Evolutionary conservation across 1,140 invertebrate genomes (phyloP), one percentile per base, ranked within the genome.

Genomic region (Akabosia matsudoensis): DNA sequence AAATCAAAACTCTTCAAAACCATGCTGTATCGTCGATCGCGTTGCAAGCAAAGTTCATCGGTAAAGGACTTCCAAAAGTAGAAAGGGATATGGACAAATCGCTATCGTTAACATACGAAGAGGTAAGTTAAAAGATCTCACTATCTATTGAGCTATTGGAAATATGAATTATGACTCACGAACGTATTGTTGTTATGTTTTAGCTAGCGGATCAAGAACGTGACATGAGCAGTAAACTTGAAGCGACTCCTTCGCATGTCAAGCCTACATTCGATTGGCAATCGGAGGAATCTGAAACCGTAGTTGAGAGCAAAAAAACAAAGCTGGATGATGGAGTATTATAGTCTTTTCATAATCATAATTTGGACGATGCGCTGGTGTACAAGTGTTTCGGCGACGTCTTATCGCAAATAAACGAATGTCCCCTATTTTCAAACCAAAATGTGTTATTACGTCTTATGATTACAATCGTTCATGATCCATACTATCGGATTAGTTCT

Each of bases 11-110:
- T 13, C 83, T 95, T 33, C 91, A 93, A 82, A 85, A 87, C 78
- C 93, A 95, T 84, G 88, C 90, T n/a, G 82, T 94, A 78, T 92
- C 92, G n/a, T 78, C 82, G 74, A 87, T 94, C 3, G 88, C 90
- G 2, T 88, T 87, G 67, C 88, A 89, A 0, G 91, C 92, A 0
- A 88, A 87, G 77, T 92, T 92, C 79, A 90, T 95, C 28, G 87
- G 88, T 51, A 85, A 89, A 67, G 87, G 88, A 0, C 82, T 93
- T 28, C 90, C 91, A 0, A 85, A 86, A 4, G 84, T 89, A 18
- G 92, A 94, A 82, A 89, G 88, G 82, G 90, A 92, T 80, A 83
- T 93, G 56, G 86, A 86, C 0, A 84, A 88, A 2, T 82, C 88
- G 3, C 83, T 92, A 13, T 90, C 92, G 73, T 82, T 85, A 2